These are phyloP conservation scores for Ylistrum balloti DNA, from an alignment of 1,140 invertebrate genomes.

Conservation along the genomic window DNA sequence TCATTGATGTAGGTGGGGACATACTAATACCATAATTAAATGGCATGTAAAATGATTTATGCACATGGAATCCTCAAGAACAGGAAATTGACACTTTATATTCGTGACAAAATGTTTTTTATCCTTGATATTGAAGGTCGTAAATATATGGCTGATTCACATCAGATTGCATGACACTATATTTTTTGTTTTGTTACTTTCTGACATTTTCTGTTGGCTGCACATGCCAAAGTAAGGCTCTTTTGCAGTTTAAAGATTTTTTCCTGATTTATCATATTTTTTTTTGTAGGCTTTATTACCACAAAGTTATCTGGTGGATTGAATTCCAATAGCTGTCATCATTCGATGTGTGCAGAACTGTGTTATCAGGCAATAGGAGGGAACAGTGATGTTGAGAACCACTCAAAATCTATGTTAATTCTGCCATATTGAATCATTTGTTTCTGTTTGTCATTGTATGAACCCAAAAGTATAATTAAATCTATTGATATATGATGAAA, in stretches of 20 bases:
- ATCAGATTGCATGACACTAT: not conserved
- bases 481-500: too few species aligned
- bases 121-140: not conserved
- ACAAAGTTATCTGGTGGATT: not conserved
- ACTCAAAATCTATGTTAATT: too few species aligned
- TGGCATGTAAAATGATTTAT: too few species aligned
- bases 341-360: too few species aligned
- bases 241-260: not conserved
- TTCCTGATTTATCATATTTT: not conserved
- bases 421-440: too few species aligned
- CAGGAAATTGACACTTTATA: conserved; percentile 21
- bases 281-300: not conserved
- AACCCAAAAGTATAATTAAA: too few species aligned
- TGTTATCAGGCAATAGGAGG: not conserved
- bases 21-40: too few species aligned
- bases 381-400: too few species aligned
- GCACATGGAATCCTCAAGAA: not conserved
- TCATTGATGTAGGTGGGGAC: too few species aligned
- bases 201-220: conserved; percentile 1
- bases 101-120: not conserved
- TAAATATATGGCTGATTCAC: not conserved
- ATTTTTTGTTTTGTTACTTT: not conserved
- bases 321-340: not conserved
- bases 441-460: too few species aligned
- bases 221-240: not conserved